A percentile compares a stretch with the other conserved stretches of the same genome.
Conservation (phyloP, 1,140 invertebrate genomes). For the Himalopsyche phryganea region DNA sequence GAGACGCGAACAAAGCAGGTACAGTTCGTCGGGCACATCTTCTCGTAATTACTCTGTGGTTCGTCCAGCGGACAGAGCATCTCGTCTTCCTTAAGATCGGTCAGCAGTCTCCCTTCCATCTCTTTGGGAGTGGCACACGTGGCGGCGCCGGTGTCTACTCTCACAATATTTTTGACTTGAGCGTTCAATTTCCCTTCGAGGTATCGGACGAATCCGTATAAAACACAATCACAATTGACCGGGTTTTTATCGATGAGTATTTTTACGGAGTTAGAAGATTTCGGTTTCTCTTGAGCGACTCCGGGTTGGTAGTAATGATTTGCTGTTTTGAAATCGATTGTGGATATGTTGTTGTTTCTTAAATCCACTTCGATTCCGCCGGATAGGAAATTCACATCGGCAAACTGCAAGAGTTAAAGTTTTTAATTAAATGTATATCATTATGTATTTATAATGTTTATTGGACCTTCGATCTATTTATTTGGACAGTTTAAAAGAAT, state of each 20-base stretch:
- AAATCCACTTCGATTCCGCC: constrained; percentile 46
- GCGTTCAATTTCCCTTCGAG: constrained; percentile 40
- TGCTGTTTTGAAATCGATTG: constrained; percentile 41
- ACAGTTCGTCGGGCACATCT: constrained; percentile 50
- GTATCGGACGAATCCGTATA: constrained; percentile 55
- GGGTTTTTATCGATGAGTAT: constrained; percentile 61
- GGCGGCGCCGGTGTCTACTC: constrained; percentile 43
- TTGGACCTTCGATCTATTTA: no score
- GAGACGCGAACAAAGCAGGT: constrained; percentile 45
- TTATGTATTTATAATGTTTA: no score
- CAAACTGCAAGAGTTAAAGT: constrained; percentile 39
- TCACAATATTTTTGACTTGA: constrained; percentile 39
- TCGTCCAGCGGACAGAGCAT: constrained; percentile 45
- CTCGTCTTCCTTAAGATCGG: constrained; percentile 35
- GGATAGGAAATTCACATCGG: constrained; percentile 46
- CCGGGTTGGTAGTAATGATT: constrained; percentile 13
- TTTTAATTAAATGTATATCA: no score
- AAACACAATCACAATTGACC: constrained; percentile 61
- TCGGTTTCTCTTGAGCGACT: no score
- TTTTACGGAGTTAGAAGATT: constrained; percentile 31
- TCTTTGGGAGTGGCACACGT: constrained; percentile 41
- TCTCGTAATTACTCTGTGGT: constrained; percentile 16
- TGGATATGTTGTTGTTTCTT: constrained; percentile 53
- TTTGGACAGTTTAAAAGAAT: no score
- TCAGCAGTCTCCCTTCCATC: constrained; percentile 35